These are phyloP conservation scores for Mustela nigripes DNA, from an alignment of 2,113 vertebrate species.

Conservation along the genomic window DNA sequence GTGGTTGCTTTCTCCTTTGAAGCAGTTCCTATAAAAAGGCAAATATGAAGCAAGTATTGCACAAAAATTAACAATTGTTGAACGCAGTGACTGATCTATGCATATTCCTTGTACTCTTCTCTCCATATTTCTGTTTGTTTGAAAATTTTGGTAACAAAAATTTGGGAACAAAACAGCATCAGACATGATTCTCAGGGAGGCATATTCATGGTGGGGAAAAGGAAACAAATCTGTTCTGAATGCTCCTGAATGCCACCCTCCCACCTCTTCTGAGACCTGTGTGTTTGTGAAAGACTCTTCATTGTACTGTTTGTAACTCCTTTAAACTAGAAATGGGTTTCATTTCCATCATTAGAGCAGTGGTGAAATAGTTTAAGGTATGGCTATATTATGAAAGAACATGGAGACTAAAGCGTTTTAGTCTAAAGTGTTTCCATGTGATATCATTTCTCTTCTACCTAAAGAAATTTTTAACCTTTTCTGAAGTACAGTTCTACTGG, in stretches of 20 bases:
- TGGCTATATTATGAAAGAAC: not conserved
- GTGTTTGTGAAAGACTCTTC: not conserved
- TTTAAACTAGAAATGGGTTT: not conserved
- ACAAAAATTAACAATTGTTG: not conserved
- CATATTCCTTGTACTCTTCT: not conserved
- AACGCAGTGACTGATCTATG: not conserved
- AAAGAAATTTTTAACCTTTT: not conserved
- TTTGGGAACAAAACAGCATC: not conserved
- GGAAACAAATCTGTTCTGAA: not conserved
- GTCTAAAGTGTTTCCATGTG: not conserved
- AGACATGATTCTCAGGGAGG: not conserved
- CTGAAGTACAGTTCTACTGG: not conserved
- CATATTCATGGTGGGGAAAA: not conserved
- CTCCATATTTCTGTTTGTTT: not conserved
- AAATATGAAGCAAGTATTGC: not conserved
- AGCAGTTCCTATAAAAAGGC: not conserved
- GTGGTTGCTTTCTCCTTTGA: not conserved
- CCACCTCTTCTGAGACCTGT: not conserved
- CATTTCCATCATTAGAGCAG: not conserved
- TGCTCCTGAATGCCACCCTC: not conserved
- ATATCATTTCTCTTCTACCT: not conserved
- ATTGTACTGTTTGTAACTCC: not conserved
- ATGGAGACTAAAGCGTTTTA: not conserved
- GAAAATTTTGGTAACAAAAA: not conserved
- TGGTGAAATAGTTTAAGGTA: not conserved